A percentile compares a stretch with the other conserved stretches of the same genome.
Conservation (phyloP, 2,888 invertebrate genomes). For the Villa cingulata region DNA sequence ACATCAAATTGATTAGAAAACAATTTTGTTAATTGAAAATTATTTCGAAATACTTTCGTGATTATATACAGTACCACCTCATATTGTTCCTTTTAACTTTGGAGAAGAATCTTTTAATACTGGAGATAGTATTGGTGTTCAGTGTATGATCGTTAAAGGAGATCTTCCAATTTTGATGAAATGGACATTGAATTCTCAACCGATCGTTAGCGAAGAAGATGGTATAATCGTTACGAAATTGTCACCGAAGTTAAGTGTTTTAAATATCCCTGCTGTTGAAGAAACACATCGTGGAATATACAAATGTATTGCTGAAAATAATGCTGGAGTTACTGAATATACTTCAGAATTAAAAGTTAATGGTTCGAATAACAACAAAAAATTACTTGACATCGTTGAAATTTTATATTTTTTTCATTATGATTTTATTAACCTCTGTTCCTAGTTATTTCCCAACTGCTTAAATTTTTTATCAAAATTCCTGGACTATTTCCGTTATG, state of each 20-base stretch:
- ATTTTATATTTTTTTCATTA: too few species aligned
- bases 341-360: conserved; percentile 58
- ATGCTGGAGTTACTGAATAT: conserved; percentile 51
- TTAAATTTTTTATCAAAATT: too few species aligned
- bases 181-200: conserved; percentile 48
- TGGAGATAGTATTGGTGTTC: conserved; percentile 53
- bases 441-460: too few species aligned
- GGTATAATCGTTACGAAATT: conserved; percentile 40
- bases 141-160: conserved; percentile 61
- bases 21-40: neutral
- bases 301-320: conserved; percentile 58
- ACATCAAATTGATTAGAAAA: neutral
- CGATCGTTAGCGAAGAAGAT: conserved; percentile 38
- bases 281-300: conserved; percentile 59
- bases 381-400: neutral
- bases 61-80: conserved; percentile 50
- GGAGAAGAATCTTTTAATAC: conserved; percentile 55
- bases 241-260: conserved; percentile 47
- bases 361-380: conserved; percentile 44
- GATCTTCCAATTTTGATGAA: conserved; percentile 63
- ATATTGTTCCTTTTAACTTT: conserved; percentile 49
- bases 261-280: conserved; percentile 53
- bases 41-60: neutral
- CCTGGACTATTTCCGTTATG: too few species aligned
- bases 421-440: too few species aligned